Base-by-base conservation (phyloP, 2,888 invertebrate species). In the Parnassius mnemosyne region DNA sequence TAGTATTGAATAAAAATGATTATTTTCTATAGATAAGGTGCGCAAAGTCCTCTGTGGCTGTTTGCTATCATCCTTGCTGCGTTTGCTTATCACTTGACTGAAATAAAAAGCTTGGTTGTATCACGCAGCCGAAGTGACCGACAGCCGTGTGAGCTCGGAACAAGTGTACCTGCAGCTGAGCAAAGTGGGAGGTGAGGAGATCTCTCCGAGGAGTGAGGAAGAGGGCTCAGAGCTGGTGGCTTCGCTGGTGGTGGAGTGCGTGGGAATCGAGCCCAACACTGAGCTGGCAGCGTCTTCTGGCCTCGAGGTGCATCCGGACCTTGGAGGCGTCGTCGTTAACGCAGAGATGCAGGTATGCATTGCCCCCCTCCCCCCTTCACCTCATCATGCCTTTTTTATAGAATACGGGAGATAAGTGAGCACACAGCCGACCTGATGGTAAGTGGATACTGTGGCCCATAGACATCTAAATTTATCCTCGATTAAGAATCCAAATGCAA, bases 241-340 rank as follows among this genome's bases (percentile, higher is more conserved):
- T 10, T 92, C 92, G 73, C 78, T 93, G 77, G 93, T 93, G 56
- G 92, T 99, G 64, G 95, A 98, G 66, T 96, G 97, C 65, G 95
- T 96, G 60, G 98, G 98, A 57, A 93, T 95, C 63, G 93, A 95
- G 77, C 95, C 97, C 7, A 97, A 97, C 78, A 94, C 94, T 9
- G 93, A 94, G 46, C 85, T 99, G 69, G 98, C 97, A 10, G 83
- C 85, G 69, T 84, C 92, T 44, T 96, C 97, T 9, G 93, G 94
- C 57, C 92, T 98, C 66, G 98, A 98, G 92, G 88, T 96, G 34
- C 95, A 97, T 86, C 92, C 93, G 0, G 92, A 92, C 60, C 87
- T 94, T 65, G 98, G 98, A 63, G 99, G 99, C 42, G 96, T 95
- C 83, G 89, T 96, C 60, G 98, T 98, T 9, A 98, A 98, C 85